phyloP scores from a whole-genome alignment of 2,797 vertebrate species.

The Merluccius polli region DNA sequence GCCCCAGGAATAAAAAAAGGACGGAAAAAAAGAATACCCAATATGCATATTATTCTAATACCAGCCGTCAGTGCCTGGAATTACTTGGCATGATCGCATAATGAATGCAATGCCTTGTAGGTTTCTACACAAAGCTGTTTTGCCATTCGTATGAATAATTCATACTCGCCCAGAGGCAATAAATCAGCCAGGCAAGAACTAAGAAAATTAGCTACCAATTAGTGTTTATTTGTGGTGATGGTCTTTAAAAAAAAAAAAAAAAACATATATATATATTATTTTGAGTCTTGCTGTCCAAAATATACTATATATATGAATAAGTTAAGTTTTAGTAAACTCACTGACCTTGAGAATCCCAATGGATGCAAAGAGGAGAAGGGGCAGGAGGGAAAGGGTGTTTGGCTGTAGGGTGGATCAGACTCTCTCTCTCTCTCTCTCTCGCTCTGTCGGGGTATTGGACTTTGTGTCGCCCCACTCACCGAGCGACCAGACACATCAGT shows the following conservation, averaged over 20 bases:
- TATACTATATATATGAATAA: slow-evolving; percentile 33
- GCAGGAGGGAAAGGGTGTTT: slow-evolving; percentile 17
- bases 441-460: slow-evolving; percentile 25
- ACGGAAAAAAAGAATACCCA: slow-evolving; percentile 61
- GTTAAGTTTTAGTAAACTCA: slow-evolving; percentile 44
- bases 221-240: slow-evolving; percentile 88
- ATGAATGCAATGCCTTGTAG: slow-evolving; percentile 84
- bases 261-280: slow-evolving; percentile 47
- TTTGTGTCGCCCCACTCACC: slow-evolving; percentile 38
- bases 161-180: slow-evolving; percentile 86
- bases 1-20: slow-evolving; percentile 52
- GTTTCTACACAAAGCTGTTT: slow-evolving; percentile 83
- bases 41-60: slow-evolving; percentile 86
- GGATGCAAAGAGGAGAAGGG: neutral
- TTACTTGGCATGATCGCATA: slow-evolving; percentile 81
- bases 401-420: slow-evolving; percentile 47
- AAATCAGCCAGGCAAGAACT: slow-evolving; percentile 89
- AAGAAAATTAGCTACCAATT: slow-evolving; percentile 93
- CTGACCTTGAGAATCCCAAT: slow-evolving; percentile 57
- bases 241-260: slow-evolving; percentile 34
- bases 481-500: slow-evolving; percentile 44
- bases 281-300: slow-evolving; percentile 40
- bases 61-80: slow-evolving; percentile 76
- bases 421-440: slow-evolving; percentile 15
- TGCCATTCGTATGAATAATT: slow-evolving; percentile 90